Evolutionary conservation across 23 tunicate genomes (phyloP), one percentile per base, ranked within the genome.

Genomic region (Clavelina lepadiformis): DNA sequence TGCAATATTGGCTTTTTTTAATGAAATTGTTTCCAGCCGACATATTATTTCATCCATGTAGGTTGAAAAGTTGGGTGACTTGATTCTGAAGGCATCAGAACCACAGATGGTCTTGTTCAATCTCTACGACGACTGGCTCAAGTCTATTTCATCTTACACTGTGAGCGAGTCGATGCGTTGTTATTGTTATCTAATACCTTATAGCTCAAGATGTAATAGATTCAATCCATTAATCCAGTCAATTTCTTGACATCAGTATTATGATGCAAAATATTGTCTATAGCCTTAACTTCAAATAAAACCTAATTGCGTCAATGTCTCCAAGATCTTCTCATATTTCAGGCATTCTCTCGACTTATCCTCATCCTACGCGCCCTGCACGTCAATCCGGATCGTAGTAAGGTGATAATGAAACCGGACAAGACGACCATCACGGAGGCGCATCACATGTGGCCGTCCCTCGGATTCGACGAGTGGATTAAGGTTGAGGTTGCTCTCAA

Each of bases 101-200:
- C 99, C 99, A 28, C 99, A 94, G 86, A 94, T 94, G 99, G 94
- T 88, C 52, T 71, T 94, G 77, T 94, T 80, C 85, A 94, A 94
- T 56, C 89, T 94, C n/a, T 94, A 94, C 89, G 99, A 94, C 56
- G 99, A 94, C 49, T 94, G 99, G 99, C 76, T 94, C 71, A 94
- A 94, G 61, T 82, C 88, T 34, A 94, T 94, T 47, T 94, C 99
- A 20, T 81, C 92, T n/a, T 94, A 86, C 81, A 94, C 99, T 20
- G 97, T 89, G 49, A 63, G 83, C n/a, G n/a, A n/a, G n/a, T n/a
- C 62, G 13, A 28, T 7, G 3, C 20, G n/a, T n/a, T n/a, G n/a
- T n/a, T n/a, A n/a, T n/a, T n/a, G n/a, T n/a, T n/a, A n/a, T n/a
- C n/a, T n/a, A n/a, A n/a, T n/a, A n/a, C n/a, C n/a, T n/a, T n/a